A percentile compares a stretch with the other conserved stretches of the same genome.
Conservation (phyloP, 2,888 invertebrate species). For the Meandrusa payeni region DNA sequence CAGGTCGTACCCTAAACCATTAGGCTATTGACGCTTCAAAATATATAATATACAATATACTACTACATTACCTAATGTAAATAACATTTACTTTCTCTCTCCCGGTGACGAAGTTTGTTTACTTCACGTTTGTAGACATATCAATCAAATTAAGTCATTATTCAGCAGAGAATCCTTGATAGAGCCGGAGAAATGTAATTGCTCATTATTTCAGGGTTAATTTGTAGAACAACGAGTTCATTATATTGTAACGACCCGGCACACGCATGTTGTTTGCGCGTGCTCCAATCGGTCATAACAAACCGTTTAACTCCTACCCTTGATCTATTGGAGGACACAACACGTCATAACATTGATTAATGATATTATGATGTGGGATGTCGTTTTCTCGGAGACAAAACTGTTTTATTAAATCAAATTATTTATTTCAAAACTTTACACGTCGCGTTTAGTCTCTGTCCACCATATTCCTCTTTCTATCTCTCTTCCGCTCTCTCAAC, state of each 20-base stretch:
- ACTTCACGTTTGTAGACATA: background rate
- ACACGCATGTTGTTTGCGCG: conserved; percentile 5
- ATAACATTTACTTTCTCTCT: background rate
- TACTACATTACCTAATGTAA: too few relatives aligned
- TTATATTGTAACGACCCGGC: conserved; percentile 1
- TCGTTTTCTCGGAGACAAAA: too few relatives aligned
- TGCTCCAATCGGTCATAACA: conserved; percentile 2
- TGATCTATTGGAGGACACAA: conserved; percentile 7
- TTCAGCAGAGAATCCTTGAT: background rate
- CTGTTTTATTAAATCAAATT: too few relatives aligned
- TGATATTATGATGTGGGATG: too few relatives aligned
- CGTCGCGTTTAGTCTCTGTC: too few relatives aligned
- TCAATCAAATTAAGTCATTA: background rate
- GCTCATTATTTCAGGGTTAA: conserved; percentile 2
- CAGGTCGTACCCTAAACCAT: too few relatives aligned
- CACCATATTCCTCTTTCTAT: too few relatives aligned
- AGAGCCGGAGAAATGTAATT: background rate
- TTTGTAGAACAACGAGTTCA: conserved; percentile 8
- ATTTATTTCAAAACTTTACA: too few relatives aligned
- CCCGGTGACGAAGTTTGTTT: conserved; percentile 3
- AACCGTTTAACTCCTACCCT: background rate
- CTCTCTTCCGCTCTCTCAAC: too few relatives aligned
- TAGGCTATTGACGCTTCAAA: too few relatives aligned
- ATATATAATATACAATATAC: too few relatives aligned
- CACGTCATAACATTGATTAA: too few relatives aligned